Percentiles rank a stretch among this genome's conserved stretches.
Conservation (phyloP, 2,113 vertebrate species). For the Sus scrofa region T2T-Sscrofa CM000828.6:20188001-20188500, state of each 20-base stretch:
- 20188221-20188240: constrained; percentile 3
- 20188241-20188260: background rate
- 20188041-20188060: background rate
- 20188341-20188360: background rate
- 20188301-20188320: constrained; percentile 22
- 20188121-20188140: constrained; percentile 4
- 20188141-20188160: background rate
- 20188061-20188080: background rate
- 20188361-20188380: background rate
- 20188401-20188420: constrained; percentile 40
- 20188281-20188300: background rate
- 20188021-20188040: background rate
- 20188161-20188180: constrained; percentile 41
- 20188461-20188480: background rate
- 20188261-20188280: constrained; percentile 31
- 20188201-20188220: background rate
- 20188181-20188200: constrained; percentile 17
- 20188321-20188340: background rate
- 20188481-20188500: background rate
- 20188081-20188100: background rate
- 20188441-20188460: background rate
- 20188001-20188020: background rate
- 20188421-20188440: background rate
- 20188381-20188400: background rate
- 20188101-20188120: background rate